Base-by-base conservation (phyloP, 2,888 invertebrate genomes). In the Caenorhabditis becei region DNA sequence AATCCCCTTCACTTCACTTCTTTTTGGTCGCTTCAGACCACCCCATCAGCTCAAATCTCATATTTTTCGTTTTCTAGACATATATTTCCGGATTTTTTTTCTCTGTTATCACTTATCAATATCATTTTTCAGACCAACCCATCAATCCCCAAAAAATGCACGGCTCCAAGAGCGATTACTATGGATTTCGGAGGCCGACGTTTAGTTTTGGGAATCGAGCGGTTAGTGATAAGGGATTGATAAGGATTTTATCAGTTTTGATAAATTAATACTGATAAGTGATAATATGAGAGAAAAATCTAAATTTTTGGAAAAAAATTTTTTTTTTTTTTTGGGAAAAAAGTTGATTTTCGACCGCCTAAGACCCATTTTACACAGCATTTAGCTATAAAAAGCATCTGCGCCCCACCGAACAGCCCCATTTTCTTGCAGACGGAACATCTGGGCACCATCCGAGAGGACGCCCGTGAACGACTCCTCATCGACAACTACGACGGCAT, bases 131-230 rank as follows among this genome's bases (percentile, higher is more conserved):
- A 32, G 32, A 32, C 10, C 32, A 32, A 10, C 32, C 32, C 5
- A 32, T 7, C 32, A 4, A 32, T 7, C 32, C 32, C 32, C 32
- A 32, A n/a, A 47, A n/a, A 51, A 78, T 79, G 79, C 79, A 79
- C 67, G 59, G 59, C 18, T 79, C 79, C 26, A 79, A 79, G 41
- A 72, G 72, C 41, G 79, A 79, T 4, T 79, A 72, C 51, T 41
- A 41, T 41, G 59, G 67, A 56, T 72, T 79, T 71, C 79, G 79
- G 26, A 59, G 61, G 32, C 44, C 67, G 32, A 41, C 65, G 14
- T 49, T 65, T 54, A 58, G 69, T 28, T 63, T 67, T 16, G 23
- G 41, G 14, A 14, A 5, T 5, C 7, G 41, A 41, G 41, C 11
- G 41, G 41, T 41, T 2, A 41, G 41, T 41, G 32, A 32, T 32